phyloP scores from a whole-genome alignment of 2,888 invertebrate genomes.

The Calameuta idolon region DNA sequence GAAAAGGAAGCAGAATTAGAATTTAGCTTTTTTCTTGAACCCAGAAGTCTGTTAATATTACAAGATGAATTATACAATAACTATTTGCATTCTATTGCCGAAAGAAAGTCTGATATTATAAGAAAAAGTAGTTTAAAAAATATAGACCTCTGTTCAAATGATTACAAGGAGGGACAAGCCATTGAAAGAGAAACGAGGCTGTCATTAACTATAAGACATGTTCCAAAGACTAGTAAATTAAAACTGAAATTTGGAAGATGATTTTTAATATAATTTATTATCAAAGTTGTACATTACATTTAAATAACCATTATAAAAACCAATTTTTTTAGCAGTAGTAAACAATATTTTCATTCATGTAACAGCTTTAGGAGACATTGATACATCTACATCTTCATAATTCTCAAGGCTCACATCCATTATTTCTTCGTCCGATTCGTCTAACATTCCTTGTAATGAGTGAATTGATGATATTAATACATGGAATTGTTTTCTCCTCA shows the following conservation, averaged over 20 bases:
- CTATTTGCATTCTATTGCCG: slow-evolving; percentile 89
- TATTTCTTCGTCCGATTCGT: slow-evolving; percentile 76
- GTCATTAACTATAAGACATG: slow-evolving; percentile 93
- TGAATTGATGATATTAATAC: slow-evolving; percentile 89
- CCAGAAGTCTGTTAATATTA: slow-evolving; percentile 88
- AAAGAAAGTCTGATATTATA: slow-evolving; percentile 75
- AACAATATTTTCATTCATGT: background rate
- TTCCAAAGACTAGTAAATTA: slow-evolving; percentile 86
- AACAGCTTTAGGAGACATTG: slow-evolving; percentile 41
- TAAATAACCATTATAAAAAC: background rate
- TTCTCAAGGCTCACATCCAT: slow-evolving; percentile 70
- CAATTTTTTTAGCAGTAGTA: background rate
- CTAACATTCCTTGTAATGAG: slow-evolving; percentile 83
- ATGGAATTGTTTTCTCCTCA: slow-evolving; percentile 90
- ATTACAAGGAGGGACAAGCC: slow-evolving; percentile 70
- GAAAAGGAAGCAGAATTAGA: slow-evolving; percentile 58
- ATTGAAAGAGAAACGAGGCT: slow-evolving; percentile 79
- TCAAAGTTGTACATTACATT: background rate
- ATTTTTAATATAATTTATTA: slow-evolving; percentile 33
- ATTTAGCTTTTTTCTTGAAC: slow-evolving; percentile 87
- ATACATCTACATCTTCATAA: slow-evolving; percentile 56
- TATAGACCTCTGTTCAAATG: slow-evolving; percentile 73
- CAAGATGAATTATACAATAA: slow-evolving; percentile 84
- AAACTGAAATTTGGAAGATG: slow-evolving; percentile 74
- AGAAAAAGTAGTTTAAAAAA: slow-evolving; percentile 73